Base-by-base conservation (phyloP, 2,888 invertebrate genomes). In the Pandemis corylana region DNA sequence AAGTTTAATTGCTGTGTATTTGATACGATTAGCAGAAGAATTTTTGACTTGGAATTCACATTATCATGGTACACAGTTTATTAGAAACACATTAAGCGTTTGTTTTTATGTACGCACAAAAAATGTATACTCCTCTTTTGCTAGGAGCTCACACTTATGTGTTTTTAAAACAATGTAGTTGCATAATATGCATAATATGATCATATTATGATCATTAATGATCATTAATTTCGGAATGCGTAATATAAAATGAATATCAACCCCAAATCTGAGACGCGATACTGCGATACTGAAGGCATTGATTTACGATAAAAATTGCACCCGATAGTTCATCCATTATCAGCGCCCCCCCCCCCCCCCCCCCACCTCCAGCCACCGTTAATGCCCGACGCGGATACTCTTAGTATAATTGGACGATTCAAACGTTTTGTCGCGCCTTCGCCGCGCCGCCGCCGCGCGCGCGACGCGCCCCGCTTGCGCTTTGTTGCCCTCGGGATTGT, bases 371-470 rank as follows among this genome's bases (percentile, higher is more conserved):
- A 59, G 20, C 4, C 51, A 3, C 36, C 3, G 13, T 49, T 65
- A 65, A 74, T 69, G 69, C 69, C 59, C 65, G 44, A 5, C 59
- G 64, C 53, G 66, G 28, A 65, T 51, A 66, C 69, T 69, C 68
- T 74, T 65, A 69, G 73, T 51, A 69, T 74, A 69, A 74, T 74
- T 74, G 65, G 51, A 59, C 20, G 28, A 59, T 12, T 46, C 20
- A 12, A n/a, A 36, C 46, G 20, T 15, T 15, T 53, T 53, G 53
- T 53, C 13, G 13, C 7, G 46, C 46, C 41, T 42, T 9, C 56
- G 42, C 42, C 42, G 42, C 42, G 44, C 44, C 44, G 44, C 44
- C 9, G 44, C 20, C 20, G 28, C 3, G 10, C 49, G 13, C 53
- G 53, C 53, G n/a, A 53, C 15, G 51, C 13, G 15, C 28, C 28